Conservation (phyloP, 2,888 invertebrate genomes). For the Volucella zonaria region DNA sequence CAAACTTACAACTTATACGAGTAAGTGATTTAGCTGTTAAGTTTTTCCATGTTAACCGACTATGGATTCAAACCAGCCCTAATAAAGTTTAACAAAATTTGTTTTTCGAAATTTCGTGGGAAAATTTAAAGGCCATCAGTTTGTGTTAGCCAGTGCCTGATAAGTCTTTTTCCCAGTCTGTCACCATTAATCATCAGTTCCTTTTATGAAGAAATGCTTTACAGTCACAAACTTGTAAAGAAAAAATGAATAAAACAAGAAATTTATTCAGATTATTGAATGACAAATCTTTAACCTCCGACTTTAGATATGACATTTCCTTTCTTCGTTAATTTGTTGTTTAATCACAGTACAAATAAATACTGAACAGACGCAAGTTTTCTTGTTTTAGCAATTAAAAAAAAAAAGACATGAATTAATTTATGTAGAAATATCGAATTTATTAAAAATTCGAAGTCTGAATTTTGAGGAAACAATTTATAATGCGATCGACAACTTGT, state of each 20-base stretch:
- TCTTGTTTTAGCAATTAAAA: slow-evolving; percentile 50
- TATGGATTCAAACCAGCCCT: neutral
- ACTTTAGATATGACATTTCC: slow-evolving; percentile 41
- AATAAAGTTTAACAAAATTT: neutral
- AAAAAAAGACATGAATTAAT: slow-evolving; percentile 36
- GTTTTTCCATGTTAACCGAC: too few relatives aligned
- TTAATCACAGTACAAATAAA: slow-evolving; percentile 20
- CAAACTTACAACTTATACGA: too few relatives aligned
- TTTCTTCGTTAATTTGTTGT: slow-evolving; percentile 4
- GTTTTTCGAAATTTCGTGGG: slow-evolving; percentile 1
- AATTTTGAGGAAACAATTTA: slow-evolving; percentile 22
- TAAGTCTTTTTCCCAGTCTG: slow-evolving; percentile 12
- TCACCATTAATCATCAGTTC: slow-evolving; percentile 38
- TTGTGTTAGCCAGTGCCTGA: slow-evolving; percentile 30
- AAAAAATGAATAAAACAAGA: slow-evolving; percentile 20
- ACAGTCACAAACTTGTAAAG: slow-evolving; percentile 20
- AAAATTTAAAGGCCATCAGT: slow-evolving; percentile 24
- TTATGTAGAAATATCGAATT: slow-evolving; percentile 17
- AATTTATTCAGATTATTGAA: slow-evolving; percentile 37
- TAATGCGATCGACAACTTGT: neutral
- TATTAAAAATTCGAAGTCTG: neutral
- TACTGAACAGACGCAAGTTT: slow-evolving; percentile 4
- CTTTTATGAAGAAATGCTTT: slow-evolving; percentile 46
- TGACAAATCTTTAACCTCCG: slow-evolving; percentile 42
- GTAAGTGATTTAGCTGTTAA: too few relatives aligned